phyloP scores from a whole-genome alignment of 2,797 vertebrate species.

The Hylomyscus alleni region DNA sequence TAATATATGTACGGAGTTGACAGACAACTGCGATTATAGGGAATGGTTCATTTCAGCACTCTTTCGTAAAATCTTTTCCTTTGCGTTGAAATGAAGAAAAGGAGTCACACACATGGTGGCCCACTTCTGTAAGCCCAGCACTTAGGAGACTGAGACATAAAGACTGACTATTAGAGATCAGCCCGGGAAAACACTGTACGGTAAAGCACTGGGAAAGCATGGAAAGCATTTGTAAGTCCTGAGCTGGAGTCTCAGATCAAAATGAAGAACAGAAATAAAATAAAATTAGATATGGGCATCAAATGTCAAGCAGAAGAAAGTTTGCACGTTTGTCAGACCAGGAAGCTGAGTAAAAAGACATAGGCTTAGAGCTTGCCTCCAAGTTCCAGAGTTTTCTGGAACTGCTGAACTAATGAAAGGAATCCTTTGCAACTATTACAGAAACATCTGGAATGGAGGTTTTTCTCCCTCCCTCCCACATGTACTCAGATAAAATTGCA shows the following conservation, averaged over 20 bases:
- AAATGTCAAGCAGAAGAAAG: background rate
- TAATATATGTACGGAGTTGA: background rate
- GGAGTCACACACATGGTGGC: background rate
- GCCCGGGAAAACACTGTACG: background rate
- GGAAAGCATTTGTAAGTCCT: no score
- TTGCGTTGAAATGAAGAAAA: background rate
- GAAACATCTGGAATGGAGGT: background rate
- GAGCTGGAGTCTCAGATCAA: background rate
- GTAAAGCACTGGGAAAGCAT: no score
- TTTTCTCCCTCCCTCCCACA: background rate
- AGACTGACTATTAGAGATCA: background rate
- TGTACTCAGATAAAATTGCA: conserved; percentile 9
- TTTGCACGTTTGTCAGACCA: background rate
- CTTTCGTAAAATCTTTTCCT: conserved; percentile 11
- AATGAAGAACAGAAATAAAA: background rate
- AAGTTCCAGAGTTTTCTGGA: conserved; percentile 15
- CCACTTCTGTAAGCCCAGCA: background rate
- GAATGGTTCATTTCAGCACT: background rate
- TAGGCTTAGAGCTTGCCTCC: background rate
- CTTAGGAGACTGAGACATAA: background rate
- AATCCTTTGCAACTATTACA: background rate
- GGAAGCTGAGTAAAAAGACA: background rate
- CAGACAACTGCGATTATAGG: background rate
- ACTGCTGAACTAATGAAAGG: background rate
- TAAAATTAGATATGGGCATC: background rate